phyloP scores from a whole-genome alignment of 2,797 vertebrate species.

The Rhynchonycteris naso region DNA sequence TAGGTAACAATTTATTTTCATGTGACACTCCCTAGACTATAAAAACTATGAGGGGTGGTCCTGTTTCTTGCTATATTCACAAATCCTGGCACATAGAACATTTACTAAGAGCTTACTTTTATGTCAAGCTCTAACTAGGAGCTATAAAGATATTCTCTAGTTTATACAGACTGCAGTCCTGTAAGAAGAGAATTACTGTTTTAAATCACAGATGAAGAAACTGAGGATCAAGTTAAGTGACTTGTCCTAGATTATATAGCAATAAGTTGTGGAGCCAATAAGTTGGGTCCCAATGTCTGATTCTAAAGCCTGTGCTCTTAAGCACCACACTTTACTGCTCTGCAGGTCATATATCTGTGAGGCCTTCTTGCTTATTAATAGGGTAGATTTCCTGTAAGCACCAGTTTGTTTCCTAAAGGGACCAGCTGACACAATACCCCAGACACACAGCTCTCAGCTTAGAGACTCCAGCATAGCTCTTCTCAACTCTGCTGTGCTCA shows the following conservation, averaged over 20 bases:
- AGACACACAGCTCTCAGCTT: background rate
- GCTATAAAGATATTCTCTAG: background rate
- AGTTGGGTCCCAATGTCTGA: background rate
- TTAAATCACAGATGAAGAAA: slow-evolving; percentile 39
- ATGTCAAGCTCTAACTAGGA: background rate
- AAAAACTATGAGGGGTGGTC: background rate
- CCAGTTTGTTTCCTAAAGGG: slow-evolving; percentile 25
- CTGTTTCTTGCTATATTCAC: slow-evolving; percentile 24
- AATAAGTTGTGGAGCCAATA: background rate
- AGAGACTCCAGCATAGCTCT: background rate
- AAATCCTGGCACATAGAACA: background rate
- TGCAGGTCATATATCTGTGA: background rate
- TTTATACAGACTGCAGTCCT: background rate
- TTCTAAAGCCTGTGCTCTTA: background rate
- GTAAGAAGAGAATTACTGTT: background rate
- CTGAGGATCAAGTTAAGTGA: background rate
- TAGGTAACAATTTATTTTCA: background rate
- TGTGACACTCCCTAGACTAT: background rate
- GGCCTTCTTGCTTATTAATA: background rate
- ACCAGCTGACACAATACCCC: background rate
- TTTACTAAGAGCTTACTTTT: slow-evolving; percentile 27
- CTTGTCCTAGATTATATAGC: background rate
- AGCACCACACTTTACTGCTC: background rate
- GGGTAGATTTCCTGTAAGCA: background rate
- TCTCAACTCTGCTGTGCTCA: background rate